Base-by-base conservation (phyloP, 2,113 vertebrate species). In the Platanista minor region DNA sequence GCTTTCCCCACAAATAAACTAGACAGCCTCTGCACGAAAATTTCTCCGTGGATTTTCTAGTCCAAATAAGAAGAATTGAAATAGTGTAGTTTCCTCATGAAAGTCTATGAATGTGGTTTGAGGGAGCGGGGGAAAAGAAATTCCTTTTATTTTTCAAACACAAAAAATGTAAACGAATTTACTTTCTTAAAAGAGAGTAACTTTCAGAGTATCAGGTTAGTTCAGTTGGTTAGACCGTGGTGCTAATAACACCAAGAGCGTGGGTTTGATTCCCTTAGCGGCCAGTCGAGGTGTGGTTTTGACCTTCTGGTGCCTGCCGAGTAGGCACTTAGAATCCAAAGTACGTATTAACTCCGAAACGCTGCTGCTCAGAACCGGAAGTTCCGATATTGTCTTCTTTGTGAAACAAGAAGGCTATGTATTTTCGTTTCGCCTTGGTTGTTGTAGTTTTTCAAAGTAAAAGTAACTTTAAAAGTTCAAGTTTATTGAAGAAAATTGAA, bases 221-320 rank as follows among this genome's bases (percentile, higher is more conserved):
- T 83, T 97, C 90, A 93, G 95, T 33, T 64, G 95, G 94, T 91
- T 91, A 96, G 92, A 96, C 61, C 82, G 72, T 89, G 83, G 94
- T 96, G 94, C 86, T 95, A 91, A 91, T 91, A 97, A 96, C 90
- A 54, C 77, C 90, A 96, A 94, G 96, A 90, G 82, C 86, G 86
- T 66, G 92, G 95, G 92, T 96, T 97, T 61, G 86, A 96, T 41
- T 92, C 95, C 90, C 82, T 66, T 96, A 95, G 81, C 81, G 95
- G 91, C 93, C 96, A 86, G 0, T 0, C 0, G 0, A 0, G 0
- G 0, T 0, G 0, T 0, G 0, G 0, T 12, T 71, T 27, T 10
- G 33, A 27, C 5, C 0, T 5, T 33, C 11, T 0, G 17, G 7
- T 39, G 5, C 33, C 0, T 0, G 4, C 2, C 0, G 3, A 3